A percentile compares a stretch with the other conserved stretches of the same genome.
Conservation (phyloP, 92 coral and sea anemone genomes). For the Virgularia gustaviana region DNA sequence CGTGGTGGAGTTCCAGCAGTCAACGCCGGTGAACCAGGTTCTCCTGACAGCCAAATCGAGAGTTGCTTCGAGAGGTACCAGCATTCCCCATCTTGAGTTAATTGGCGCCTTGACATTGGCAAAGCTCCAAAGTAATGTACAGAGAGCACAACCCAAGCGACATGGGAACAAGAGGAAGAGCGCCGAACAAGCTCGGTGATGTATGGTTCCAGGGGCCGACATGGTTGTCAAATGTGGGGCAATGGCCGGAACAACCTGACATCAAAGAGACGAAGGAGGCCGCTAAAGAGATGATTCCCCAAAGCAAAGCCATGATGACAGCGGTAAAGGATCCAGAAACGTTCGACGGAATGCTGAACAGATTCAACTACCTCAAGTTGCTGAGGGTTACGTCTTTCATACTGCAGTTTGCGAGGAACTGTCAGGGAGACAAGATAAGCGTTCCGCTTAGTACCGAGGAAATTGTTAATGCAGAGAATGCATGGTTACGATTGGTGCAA, state of each 20-base stretch:
- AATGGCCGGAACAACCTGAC: conserved; percentile 49
- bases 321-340: conserved; percentile 12
- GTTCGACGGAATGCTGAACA: conserved; percentile 24
- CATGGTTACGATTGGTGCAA: conserved; percentile 32
- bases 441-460: conserved; percentile 39
- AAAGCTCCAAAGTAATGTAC: no score
- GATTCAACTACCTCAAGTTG: conserved; percentile 38
- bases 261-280: conserved; percentile 37
- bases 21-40: no score
- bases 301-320: conserved; percentile 9
- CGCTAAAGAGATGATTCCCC: conserved; percentile 26
- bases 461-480: conserved; percentile 35
- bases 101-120: no score
- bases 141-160: conserved; percentile 56
- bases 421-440: conserved; percentile 10
- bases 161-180: conserved; percentile 46
- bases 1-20: neutral
- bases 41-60: no score
- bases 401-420: conserved; percentile 44
- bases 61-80: no score
- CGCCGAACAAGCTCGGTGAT: conserved; percentile 28
- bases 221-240: conserved; percentile 40
- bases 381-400: conserved; percentile 47
- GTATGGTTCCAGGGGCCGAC: conserved; percentile 48
- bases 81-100: no score